These are phyloP conservation scores for Noctua comes DNA, from an alignment of 2,888 invertebrate species.

Conservation along the genomic window DNA sequence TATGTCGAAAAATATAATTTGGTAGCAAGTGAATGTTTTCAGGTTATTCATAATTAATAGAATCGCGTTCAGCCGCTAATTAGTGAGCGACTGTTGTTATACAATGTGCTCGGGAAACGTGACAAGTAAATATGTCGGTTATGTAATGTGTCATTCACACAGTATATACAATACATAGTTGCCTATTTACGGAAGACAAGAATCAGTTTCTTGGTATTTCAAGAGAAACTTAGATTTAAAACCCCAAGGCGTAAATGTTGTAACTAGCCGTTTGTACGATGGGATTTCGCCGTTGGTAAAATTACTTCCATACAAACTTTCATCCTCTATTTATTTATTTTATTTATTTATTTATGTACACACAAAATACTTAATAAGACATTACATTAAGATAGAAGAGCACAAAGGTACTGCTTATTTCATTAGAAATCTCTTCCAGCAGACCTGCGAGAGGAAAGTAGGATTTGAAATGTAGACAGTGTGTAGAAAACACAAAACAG, in stretches of 20 bases:
- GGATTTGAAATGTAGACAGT: too few relatives aligned
- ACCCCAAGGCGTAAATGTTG: background rate
- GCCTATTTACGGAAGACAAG: slow-evolving; percentile 9
- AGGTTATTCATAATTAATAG: slow-evolving; percentile 62
- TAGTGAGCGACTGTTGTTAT: slow-evolving; percentile 38
- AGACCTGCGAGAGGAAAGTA: too few relatives aligned
- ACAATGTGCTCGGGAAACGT: slow-evolving; percentile 52
- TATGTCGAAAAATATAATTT: slow-evolving; percentile 60
- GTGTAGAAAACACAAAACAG: too few relatives aligned
- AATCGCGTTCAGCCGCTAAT: slow-evolving; percentile 60
- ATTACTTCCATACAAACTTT: background rate
- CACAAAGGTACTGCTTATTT: too few relatives aligned
- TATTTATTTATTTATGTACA: too few relatives aligned
- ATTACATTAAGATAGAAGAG: too few relatives aligned
- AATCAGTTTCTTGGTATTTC: background rate
- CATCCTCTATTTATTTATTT: too few relatives aligned
- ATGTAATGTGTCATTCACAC: slow-evolving; percentile 37
- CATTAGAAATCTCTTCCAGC: too few relatives aligned
- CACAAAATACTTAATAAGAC: too few relatives aligned
- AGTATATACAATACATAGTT: slow-evolving; percentile 7
- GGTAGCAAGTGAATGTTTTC: slow-evolving; percentile 57
- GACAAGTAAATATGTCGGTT: slow-evolving; percentile 43
- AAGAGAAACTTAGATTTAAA: background rate
- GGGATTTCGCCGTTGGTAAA: background rate
- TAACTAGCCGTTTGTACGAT: background rate